Percentiles rank a stretch among this genome's conserved stretches.
Conservation (phyloP, 2,797 vertebrate species). For the Bovichtus variegatus region DNA sequence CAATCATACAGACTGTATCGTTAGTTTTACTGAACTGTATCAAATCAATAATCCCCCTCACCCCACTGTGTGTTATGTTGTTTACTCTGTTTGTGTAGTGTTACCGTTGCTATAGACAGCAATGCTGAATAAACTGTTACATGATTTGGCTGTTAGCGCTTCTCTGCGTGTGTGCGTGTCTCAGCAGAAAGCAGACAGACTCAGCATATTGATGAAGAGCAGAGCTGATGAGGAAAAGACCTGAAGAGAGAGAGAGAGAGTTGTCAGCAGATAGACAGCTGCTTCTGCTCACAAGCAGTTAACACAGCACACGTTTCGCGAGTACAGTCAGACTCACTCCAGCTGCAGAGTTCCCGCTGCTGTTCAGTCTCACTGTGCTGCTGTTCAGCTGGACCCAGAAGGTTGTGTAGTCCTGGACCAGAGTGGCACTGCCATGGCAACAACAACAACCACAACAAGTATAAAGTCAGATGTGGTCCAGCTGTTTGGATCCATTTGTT, state of each 20-base stretch:
- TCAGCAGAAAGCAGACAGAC: constrained; percentile 34
- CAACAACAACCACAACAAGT: neutral
- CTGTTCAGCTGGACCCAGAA: constrained; percentile 69
- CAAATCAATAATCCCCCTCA: neutral
- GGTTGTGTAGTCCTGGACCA: constrained; percentile 54
- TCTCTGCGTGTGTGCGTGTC: neutral
- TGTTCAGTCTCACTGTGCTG: constrained; percentile 37
- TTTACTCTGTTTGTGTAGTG: constrained; percentile 22
- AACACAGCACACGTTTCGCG: neutral
- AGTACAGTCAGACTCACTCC: constrained; percentile 46
- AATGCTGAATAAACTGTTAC: constrained; percentile 44
- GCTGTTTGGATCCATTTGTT: too few relatives aligned
- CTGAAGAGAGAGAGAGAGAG: constrained; percentile 31
- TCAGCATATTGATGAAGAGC: constrained; percentile 42
- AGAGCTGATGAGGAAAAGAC: constrained; percentile 23
- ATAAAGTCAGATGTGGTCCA: too few relatives aligned
- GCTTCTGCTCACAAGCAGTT: neutral
- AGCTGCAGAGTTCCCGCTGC: constrained; percentile 18
- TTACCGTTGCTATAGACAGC: neutral
- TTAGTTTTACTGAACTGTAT: neutral
- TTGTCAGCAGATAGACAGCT: neutral
- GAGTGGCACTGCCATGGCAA: constrained; percentile 45
- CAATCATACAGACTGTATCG: neutral
- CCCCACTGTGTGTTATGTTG: neutral
- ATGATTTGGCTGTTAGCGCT: neutral